Conservation (phyloP, 2,113 vertebrate genomes). For the Amphiprion ocellaris region DNA sequence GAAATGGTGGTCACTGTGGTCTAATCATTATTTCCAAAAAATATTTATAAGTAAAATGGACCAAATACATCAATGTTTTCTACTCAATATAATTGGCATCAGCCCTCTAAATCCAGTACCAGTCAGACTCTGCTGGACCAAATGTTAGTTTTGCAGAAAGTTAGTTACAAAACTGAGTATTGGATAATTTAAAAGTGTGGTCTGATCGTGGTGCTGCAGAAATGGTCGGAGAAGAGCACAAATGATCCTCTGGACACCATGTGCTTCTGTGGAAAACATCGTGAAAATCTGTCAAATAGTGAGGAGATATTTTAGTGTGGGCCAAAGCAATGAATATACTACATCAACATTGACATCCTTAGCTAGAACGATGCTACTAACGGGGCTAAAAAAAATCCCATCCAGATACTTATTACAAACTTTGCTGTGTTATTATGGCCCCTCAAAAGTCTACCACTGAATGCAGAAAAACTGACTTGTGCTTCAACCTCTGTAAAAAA, state of each 20-base stretch:
- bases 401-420: slow-evolving; percentile 17
- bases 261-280: neutral
- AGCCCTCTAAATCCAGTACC: no score
- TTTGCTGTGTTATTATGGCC: neutral
- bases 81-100: no score
- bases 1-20: no score
- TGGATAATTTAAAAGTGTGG: neutral
- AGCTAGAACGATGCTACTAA: neutral
- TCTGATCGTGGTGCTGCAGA: neutral
- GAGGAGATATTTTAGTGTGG: neutral
- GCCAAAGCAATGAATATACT: neutral
- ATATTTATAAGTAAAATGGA: no score
- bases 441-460: slow-evolving; percentile 7
- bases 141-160: neutral
- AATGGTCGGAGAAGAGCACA: neutral
- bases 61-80: no score
- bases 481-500: slow-evolving; percentile 47
- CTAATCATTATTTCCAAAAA: no score
- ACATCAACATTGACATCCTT: neutral
- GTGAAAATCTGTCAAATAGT: neutral
- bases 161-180: neutral
- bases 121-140: no score
- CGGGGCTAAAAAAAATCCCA: neutral
- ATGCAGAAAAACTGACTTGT: slow-evolving; percentile 19
- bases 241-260: neutral